Percentiles rank a stretch among this genome's conserved stretches.
These are phyloP conservation scores for Agrochola lychnidis DNA, from an alignment of 2,888 invertebrate species.

Conservation along the genomic window DNA sequence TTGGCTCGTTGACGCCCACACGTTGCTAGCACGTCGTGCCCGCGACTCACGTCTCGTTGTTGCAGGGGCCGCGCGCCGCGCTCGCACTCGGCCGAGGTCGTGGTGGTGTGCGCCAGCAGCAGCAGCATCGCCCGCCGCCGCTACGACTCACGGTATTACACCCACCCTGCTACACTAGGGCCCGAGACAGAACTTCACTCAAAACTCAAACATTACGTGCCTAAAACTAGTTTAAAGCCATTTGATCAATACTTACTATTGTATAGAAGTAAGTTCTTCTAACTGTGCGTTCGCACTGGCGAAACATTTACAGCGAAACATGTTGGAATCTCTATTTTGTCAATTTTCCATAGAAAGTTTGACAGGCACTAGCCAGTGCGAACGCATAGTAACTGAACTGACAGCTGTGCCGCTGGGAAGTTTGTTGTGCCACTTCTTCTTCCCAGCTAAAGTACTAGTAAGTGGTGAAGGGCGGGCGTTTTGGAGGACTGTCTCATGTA, in stretches of 20 bases:
- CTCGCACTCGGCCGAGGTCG: neutral
- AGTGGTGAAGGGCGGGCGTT: no score
- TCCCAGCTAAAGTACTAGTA: neutral
- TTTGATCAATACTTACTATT: neutral
- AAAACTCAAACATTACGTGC: slow-evolving; percentile 1
- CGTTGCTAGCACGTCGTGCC: neutral
- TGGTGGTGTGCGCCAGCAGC: slow-evolving; percentile 9
- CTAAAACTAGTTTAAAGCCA: neutral
- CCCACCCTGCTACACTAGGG: no score
- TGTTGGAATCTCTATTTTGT: no score
- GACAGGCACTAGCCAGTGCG: no score
- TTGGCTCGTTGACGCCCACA: neutral
- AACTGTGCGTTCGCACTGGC: no score
- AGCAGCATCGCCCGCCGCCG: neutral
- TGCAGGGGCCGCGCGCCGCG: slow-evolving; percentile 25
- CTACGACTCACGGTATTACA: neutral
- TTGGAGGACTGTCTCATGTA: neutral
- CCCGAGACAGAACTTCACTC: neutral
- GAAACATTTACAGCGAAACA: no score
- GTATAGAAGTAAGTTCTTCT: neutral
- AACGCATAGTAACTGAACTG: no score
- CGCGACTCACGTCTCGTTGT: neutral
- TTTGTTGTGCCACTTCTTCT: neutral
- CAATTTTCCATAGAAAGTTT: no score
- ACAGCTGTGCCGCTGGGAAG: neutral